phyloP scores from a whole-genome alignment of 2,888 invertebrate genomes.

The Torymus tubicola region DNA sequence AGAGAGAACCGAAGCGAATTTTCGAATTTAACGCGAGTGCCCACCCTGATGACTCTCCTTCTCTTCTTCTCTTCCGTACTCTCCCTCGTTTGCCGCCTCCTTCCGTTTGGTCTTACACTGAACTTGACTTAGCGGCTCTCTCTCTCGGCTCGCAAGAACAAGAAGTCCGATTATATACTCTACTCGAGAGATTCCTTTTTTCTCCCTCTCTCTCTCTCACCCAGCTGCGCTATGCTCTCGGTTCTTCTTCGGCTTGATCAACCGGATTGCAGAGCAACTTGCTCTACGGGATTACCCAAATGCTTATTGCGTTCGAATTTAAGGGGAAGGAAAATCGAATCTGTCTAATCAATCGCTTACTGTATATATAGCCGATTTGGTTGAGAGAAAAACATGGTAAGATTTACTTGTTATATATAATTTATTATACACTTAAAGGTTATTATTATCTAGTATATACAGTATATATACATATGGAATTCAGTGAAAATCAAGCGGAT shows the following conservation, averaged over 20 bases:
- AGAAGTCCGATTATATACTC: conserved; percentile 24
- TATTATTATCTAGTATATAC: background rate
- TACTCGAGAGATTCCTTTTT: background rate
- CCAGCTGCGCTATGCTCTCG: background rate
- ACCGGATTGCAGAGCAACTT: background rate
- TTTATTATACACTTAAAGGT: no score
- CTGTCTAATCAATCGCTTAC: no score
- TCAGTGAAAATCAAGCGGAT: background rate
- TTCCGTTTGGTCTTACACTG: background rate
- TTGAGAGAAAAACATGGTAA: no score
- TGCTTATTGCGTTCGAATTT: no score
- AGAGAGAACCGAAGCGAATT: conserved; percentile 16
- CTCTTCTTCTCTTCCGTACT: background rate
- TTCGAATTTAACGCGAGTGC: conserved; percentile 49
- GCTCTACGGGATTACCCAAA: no score
- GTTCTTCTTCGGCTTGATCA: background rate
- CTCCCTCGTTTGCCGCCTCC: background rate
- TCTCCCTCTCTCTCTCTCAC: background rate
- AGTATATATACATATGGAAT: conserved; percentile 8
- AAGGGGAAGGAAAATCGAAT: no score
- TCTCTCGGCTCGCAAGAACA: background rate
- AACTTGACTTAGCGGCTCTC: conserved; percentile 16
- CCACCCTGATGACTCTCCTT: conserved; percentile 23
- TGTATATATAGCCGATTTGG: no score
- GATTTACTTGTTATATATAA: no score